phyloP scores from a whole-genome alignment of 2,888 invertebrate species.

The Agriotes lineatus region DNA sequence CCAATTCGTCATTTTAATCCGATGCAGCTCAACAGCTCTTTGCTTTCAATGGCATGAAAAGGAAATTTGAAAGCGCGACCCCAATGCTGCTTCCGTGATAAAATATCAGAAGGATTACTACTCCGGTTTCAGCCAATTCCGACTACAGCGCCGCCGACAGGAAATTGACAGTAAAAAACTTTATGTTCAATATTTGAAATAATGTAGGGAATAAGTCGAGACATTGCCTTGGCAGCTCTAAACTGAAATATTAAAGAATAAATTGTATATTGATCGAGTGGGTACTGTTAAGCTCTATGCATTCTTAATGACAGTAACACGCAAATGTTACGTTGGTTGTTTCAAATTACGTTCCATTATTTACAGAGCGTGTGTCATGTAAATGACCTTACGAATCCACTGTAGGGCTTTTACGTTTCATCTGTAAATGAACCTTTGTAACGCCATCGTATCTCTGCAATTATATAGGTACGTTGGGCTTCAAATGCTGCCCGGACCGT shows the following conservation, averaged over 20 bases:
- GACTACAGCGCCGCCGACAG: slow-evolving; percentile 41
- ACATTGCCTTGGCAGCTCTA: slow-evolving; percentile 21
- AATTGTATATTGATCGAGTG: slow-evolving; percentile 25
- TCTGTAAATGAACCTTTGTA: slow-evolving; percentile 23
- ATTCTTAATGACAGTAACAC: slow-evolving; percentile 24
- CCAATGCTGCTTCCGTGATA: slow-evolving; percentile 50
- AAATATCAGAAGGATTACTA: slow-evolving; percentile 50
- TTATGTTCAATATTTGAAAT: slow-evolving; percentile 40
- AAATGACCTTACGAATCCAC: slow-evolving; percentile 23
- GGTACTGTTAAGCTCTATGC: slow-evolving; percentile 8
- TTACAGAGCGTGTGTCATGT: slow-evolving; percentile 25
- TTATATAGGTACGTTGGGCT: slow-evolving; percentile 6
- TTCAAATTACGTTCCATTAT: slow-evolving; percentile 24
- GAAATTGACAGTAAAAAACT: slow-evolving; percentile 49
- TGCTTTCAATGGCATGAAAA: slow-evolving; percentile 46
- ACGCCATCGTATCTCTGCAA: slow-evolving; percentile 17
- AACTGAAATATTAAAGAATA: slow-evolving; percentile 33
- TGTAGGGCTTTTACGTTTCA: slow-evolving; percentile 22
- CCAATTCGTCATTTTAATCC: slow-evolving; percentile 52
- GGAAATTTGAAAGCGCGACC: slow-evolving; percentile 50
- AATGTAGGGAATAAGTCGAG: slow-evolving; percentile 33
- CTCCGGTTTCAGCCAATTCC: slow-evolving; percentile 43
- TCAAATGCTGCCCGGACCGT: background rate
- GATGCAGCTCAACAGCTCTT: slow-evolving; percentile 39
- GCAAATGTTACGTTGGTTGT: slow-evolving; percentile 26